Conservation (phyloP, 2,797 vertebrate genomes). For the Gallinago stenura region DNA sequence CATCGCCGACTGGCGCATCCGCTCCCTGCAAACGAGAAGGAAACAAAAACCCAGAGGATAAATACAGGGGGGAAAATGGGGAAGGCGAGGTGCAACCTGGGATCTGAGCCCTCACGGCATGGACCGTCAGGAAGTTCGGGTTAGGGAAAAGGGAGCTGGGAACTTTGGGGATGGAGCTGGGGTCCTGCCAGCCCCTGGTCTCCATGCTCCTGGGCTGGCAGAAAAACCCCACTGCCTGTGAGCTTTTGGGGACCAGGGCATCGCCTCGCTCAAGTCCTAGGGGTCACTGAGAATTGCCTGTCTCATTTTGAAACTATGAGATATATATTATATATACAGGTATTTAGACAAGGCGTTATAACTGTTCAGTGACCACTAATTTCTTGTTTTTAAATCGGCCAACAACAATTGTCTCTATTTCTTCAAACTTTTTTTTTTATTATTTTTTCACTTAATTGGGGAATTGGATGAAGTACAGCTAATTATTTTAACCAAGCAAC, state of each 20-base stretch:
- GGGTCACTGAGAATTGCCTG: neutral
- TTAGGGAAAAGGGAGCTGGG: neutral
- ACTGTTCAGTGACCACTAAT: neutral
- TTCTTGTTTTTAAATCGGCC: neutral
- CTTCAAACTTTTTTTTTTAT: conserved; percentile 13
- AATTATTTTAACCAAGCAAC: conserved; percentile 66
- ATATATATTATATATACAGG: neutral
- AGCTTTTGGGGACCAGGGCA: neutral
- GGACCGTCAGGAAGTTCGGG: no score
- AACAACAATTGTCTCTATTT: neutral
- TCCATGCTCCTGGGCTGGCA: neutral
- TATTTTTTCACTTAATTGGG: neutral
- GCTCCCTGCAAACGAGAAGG: conserved; percentile 84
- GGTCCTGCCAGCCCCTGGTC: neutral
- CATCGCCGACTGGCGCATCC: conserved; percentile 98
- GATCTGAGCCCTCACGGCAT: no score
- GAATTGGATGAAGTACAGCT: conserved; percentile 48
- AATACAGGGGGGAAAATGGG: fast-evolving
- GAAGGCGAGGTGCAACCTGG: neutral
- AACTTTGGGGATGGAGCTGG: fast-evolving
- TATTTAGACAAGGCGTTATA: neutral
- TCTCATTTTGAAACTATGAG: neutral
- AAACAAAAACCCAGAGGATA: neutral
- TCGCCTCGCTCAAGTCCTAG: fast-evolving
- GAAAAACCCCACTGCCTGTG: neutral